Conservation (phyloP, 2,797 vertebrate genomes). For the Oreortyx pictus region DNA sequence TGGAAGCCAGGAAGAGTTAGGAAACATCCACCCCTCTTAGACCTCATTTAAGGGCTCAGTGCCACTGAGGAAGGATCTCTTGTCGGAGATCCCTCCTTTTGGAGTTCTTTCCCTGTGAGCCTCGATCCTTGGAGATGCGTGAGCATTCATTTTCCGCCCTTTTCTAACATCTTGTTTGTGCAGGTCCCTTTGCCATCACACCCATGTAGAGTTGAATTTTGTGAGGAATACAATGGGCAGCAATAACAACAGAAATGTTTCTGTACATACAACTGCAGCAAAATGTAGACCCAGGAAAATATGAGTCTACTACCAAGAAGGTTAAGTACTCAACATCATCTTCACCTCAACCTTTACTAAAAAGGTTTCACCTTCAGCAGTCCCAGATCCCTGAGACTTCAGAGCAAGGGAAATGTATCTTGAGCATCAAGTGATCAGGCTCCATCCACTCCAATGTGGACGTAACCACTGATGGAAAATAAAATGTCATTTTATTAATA, state of each 20-base stretch:
- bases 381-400: rapidly evolving
- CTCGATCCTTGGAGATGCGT: too few species aligned
- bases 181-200: too few species aligned
- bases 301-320: neutral
- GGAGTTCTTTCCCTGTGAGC: too few species aligned
- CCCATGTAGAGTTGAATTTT: neutral
- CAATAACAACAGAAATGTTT: neutral
- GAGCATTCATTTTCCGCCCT: too few species aligned
- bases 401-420: neutral
- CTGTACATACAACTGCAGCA: neutral
- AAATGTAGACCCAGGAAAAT: neutral
- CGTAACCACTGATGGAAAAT: neutral
- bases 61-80: too few species aligned
- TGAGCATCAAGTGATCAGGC: neutral
- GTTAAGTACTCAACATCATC: neutral
- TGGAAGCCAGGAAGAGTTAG: neutral
- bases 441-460: neutral
- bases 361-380: neutral
- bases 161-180: too few species aligned
- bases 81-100: too few species aligned
- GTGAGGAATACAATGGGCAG: neutral
- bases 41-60: too few species aligned
- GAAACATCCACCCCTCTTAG: too few species aligned
- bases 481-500: neutral
- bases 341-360: neutral